Evolutionary conservation across 2,888 invertebrate species (phyloP), one percentile per base, ranked within the genome.

Genomic region (Xanthorhoe spadicearia): DNA sequence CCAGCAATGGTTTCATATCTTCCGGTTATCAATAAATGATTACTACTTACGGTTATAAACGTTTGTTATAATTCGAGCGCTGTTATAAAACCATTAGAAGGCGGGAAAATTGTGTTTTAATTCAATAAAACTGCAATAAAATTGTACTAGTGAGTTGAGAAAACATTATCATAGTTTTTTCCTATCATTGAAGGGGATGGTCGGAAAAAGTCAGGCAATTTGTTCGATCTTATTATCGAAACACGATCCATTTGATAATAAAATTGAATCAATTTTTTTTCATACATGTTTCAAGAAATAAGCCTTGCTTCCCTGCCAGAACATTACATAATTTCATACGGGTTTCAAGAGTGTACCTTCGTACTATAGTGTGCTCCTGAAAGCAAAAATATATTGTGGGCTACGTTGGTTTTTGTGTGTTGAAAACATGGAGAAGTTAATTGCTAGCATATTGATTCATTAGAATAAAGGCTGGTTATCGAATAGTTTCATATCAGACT

Each of bases 41-140:
- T 17, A 35, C 9, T 18, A 53, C 8, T 13, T 18, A 35, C 6
- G 60, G 23, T 49, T 15, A 17, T 15, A 38, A 32, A 28, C 32
- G 51, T 43, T 50, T 56, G 32, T 10, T 35, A 46, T 61, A 62
- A 59, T 46, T 66, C 19, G 19, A 50, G 43, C 58, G 68, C 58
- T 48, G 64, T 64, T 65, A 67, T 67, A 74, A 71, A 72, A 73
- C 62, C 69, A 67, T 55, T 72, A 71, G 68, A 70, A 64, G 72
- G 72, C 71, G 68, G 65, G 68, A 62, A 74, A 73, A 70, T 68
- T 64, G 69, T 70, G 68, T 74, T 76, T 74, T 74, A 72, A 74
- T 72, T 73, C 69, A 74, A 75, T 75, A 74, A 55, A 49, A 32
- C 56, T 46, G 28, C 55, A 73, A 77, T n/a, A n/a, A n/a, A n/a